Percentiles rank a stretch among this genome's conserved stretches.
Evolutionary conservation across 2,888 invertebrate genomes (phyloP).

Genomic region (Drosophila falleni): DNA sequence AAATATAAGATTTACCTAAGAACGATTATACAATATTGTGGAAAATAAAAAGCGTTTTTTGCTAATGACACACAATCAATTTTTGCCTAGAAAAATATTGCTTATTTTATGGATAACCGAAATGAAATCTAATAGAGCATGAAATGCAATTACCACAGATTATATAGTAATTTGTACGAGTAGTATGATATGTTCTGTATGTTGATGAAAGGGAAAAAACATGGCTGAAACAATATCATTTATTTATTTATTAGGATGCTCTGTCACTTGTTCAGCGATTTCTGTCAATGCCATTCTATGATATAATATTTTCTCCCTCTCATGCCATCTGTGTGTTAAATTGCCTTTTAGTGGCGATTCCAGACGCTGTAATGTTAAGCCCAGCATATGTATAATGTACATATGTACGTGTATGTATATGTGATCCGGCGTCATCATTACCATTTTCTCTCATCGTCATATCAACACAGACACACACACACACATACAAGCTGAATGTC

Average conservation of each 20-base stretch:
- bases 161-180: slow-evolving; percentile 16
- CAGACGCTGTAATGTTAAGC: slow-evolving; percentile 49
- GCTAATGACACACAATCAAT: slow-evolving; percentile 11
- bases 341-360: slow-evolving; percentile 44
- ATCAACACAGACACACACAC: slow-evolving; percentile 44
- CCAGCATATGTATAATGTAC: slow-evolving; percentile 53
- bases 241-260: slow-evolving; percentile 29
- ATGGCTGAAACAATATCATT: slow-evolving; percentile 16
- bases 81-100: slow-evolving; percentile 3
- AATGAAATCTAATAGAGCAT: slow-evolving; percentile 3
- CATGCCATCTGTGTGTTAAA: slow-evolving; percentile 31
- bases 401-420: slow-evolving; percentile 21
- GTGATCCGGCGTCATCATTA: slow-evolving; percentile 66
- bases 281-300: slow-evolving; percentile 24
- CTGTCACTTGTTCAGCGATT: slow-evolving; percentile 9
- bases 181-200: not conserved
- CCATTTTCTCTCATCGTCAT: slow-evolving; percentile 69
- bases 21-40: not conserved
- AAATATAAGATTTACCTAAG: no score
- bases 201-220: slow-evolving; percentile 3
- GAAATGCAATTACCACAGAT: slow-evolving; percentile 24
- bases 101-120: slow-evolving; percentile 19
- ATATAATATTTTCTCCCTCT: slow-evolving; percentile 6
- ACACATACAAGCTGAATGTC: slow-evolving; percentile 37
- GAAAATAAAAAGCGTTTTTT: not conserved